Percentiles rank a stretch among this genome's conserved stretches.
phyloP scores from a whole-genome alignment of 2,888 invertebrate genomes.

The Frankliniella intonsa region DNA sequence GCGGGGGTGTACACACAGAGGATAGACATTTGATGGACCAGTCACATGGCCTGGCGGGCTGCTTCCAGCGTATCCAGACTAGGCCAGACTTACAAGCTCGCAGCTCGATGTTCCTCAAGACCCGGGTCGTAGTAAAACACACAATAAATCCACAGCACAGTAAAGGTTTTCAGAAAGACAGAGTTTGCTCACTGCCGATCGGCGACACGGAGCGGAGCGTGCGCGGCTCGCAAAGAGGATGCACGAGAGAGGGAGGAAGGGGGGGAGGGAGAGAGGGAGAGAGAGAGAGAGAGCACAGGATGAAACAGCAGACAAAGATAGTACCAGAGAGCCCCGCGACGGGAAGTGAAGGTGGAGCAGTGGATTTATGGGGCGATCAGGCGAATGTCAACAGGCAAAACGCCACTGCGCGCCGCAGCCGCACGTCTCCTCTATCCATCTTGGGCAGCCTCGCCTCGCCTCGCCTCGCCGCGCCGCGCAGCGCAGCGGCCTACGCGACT shows the following conservation, averaged over 20 bases:
- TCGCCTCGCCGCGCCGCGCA: neutral
- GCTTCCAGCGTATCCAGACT: too few relatives aligned
- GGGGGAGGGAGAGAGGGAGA: neutral
- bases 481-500: neutral
- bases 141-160: too few relatives aligned
- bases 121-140: too few relatives aligned
- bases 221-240: too few relatives aligned
- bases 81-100: too few relatives aligned
- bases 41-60: too few relatives aligned
- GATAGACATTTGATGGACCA: too few relatives aligned
- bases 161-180: too few relatives aligned
- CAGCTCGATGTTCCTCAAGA: too few relatives aligned
- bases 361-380: neutral
- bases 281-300: neutral
- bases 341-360: neutral
- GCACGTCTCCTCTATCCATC: neutral
- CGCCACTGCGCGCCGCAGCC: neutral
- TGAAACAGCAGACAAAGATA: neutral
- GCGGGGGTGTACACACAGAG: too few relatives aligned
- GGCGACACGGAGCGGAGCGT: too few relatives aligned
- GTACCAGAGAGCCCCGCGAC: neutral
- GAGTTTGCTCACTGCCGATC: too few relatives aligned
- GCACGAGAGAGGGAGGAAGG: neutral
- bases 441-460: neutral
- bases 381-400: neutral